A percentile compares a stretch with the other conserved stretches of the same genome.
phyloP scores from a whole-genome alignment of 2,888 invertebrate genomes.

The Mellilla xanthometata region DNA sequence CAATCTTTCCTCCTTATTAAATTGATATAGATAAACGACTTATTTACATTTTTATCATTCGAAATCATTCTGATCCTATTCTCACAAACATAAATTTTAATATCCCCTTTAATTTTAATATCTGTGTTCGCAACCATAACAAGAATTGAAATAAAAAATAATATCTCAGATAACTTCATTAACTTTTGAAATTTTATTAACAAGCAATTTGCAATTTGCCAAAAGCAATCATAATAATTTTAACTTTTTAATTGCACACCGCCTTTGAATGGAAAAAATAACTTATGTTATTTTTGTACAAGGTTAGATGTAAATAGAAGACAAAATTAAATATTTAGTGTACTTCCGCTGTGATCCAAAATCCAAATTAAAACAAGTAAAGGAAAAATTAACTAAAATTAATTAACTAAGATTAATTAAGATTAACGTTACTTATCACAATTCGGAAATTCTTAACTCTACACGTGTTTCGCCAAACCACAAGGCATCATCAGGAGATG shows the following conservation, averaged over 20 bases:
- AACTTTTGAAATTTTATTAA: constrained; percentile 37
- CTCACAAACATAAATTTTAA: background rate
- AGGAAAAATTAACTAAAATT: no score
- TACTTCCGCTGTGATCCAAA: no score
- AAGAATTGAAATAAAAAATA: constrained; percentile 4
- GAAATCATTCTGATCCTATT: background rate
- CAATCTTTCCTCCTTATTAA: no score
- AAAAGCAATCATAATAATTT: constrained; percentile 79
- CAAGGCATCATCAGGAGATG: no score
- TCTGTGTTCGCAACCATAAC: background rate
- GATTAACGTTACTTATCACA: no score
- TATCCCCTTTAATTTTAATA: background rate
- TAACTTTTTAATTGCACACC: constrained; percentile 68
- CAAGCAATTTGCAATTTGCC: constrained; percentile 76
- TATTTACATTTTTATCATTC: background rate
- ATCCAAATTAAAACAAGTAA: no score
- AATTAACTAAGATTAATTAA: no score
- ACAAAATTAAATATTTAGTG: no score
- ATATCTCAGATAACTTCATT: constrained; percentile 3
- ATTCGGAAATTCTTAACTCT: no score
- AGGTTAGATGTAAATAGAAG: no score
- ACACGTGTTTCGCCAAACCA: no score
- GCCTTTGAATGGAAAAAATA: constrained; percentile 41
- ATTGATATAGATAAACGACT: no score
- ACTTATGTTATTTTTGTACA: background rate